Conservation (phyloP, 2,113 vertebrate genomes). For the Haemorhous mexicanus region DNA sequence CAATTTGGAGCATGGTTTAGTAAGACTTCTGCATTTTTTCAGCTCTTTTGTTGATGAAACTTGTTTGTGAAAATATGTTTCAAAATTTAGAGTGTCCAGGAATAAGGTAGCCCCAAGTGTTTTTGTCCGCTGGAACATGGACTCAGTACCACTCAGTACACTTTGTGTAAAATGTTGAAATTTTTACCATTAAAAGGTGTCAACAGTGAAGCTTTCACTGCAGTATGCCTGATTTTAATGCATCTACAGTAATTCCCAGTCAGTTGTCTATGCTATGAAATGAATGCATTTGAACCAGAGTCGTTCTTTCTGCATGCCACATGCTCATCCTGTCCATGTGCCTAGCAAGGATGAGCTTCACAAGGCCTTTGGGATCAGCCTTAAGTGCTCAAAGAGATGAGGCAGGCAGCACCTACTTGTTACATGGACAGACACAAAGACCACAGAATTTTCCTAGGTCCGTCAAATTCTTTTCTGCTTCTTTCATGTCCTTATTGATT, state of each 20-base stretch:
- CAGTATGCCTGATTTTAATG: slow-evolving; percentile 86
- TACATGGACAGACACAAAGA: slow-evolving; percentile 89
- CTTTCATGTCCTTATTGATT: slow-evolving; percentile 92
- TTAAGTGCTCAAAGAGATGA: slow-evolving; percentile 81
- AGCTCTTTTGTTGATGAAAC: neutral
- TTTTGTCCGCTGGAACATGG: neutral
- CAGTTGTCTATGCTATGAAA: slow-evolving; percentile 80
- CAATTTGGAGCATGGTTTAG: neutral
- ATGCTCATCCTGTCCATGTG: slow-evolving; percentile 82
- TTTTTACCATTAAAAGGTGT: slow-evolving; percentile 68
- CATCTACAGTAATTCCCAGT: slow-evolving; percentile 74
- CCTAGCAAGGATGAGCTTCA: slow-evolving; percentile 80
- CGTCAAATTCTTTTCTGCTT: slow-evolving; percentile 92
- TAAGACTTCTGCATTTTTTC: neutral
- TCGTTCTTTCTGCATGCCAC: slow-evolving; percentile 83
- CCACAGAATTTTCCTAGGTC: slow-evolving; percentile 92
- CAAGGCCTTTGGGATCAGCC: slow-evolving; percentile 80
- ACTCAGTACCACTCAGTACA: slow-evolving; percentile 62
- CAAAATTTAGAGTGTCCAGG: slow-evolving; percentile 24
- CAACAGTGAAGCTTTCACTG: slow-evolving; percentile 75
- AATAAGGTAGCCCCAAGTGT: slow-evolving; percentile 1
- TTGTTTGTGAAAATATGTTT: neutral
- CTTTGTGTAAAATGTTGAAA: slow-evolving; percentile 84
- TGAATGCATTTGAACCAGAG: slow-evolving; percentile 79
- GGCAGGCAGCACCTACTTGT: slow-evolving; percentile 93